Conservation (phyloP, 2,797 vertebrate species). For the Buceros bicornis region DNA sequence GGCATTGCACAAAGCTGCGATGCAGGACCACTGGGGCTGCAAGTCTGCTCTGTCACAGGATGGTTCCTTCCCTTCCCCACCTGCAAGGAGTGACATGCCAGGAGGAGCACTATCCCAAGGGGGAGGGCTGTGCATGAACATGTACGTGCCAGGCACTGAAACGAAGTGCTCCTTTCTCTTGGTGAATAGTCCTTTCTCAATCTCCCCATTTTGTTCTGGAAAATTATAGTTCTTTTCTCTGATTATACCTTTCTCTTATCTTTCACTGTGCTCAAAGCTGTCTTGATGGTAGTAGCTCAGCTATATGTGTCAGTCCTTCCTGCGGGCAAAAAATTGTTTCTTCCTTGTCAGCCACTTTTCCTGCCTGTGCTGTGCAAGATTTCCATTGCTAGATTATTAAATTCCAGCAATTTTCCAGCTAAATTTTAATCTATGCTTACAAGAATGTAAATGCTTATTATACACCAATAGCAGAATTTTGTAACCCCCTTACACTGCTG, state of each 20-base stretch:
- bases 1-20: rapidly evolving
- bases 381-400: not conserved
- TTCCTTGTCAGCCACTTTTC: slow-evolving; percentile 1
- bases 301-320: not conserved
- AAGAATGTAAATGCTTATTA: slow-evolving; percentile 10
- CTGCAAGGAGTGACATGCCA: not conserved
- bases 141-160: not conserved
- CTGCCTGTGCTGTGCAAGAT: not conserved
- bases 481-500: not conserved
- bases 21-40: rapidly evolving
- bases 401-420: not conserved
- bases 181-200: slow-evolving; percentile 31
- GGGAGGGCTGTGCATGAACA: rapidly evolving
- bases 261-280: slow-evolving; percentile 41
- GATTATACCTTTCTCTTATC: slow-evolving; percentile 56
- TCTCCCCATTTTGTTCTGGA: slow-evolving; percentile 4
- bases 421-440: not conserved
- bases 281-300: slow-evolving; percentile 27
- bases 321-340: slow-evolving; percentile 25
- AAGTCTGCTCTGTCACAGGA: not conserved
- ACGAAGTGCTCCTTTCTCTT: slow-evolving; percentile 17
- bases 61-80: not conserved
- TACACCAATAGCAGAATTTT: not conserved
- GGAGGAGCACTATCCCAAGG: not conserved
- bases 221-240: slow-evolving; percentile 68